These are phyloP conservation scores for Leptopterna dolabrata DNA, from an alignment of 2,888 invertebrate genomes.

Conservation along the genomic window DNA sequence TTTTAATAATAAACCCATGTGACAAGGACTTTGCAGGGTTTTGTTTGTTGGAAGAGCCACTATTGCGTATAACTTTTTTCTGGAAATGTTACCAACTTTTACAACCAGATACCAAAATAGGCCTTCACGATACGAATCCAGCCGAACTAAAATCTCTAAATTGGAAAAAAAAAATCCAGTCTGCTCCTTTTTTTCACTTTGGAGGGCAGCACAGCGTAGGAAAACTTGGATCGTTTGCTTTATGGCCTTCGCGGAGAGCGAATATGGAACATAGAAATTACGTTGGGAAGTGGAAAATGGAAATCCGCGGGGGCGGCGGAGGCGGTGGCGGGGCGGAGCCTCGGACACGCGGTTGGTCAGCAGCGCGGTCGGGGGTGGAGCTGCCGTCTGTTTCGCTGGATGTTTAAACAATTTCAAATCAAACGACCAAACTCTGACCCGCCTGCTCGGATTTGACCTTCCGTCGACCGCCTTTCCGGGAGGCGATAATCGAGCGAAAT, in stretches of 20 bases:
- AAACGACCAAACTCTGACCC: not conserved
- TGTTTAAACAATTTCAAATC: slow-evolving; percentile 28
- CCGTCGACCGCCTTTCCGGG: not conserved
- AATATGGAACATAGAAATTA: slow-evolving; percentile 9
- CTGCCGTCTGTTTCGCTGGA: slow-evolving; percentile 28
- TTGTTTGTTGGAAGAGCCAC: too few species aligned
- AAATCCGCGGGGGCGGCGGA: not conserved
- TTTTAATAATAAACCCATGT: too few species aligned
- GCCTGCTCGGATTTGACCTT: not conserved
- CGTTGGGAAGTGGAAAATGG: not conserved
- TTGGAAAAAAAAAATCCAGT: too few species aligned
- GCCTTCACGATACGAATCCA: too few species aligned
- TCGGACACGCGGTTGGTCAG: slow-evolving; percentile 19
- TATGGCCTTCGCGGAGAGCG: not conserved
- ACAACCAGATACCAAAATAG: too few species aligned
- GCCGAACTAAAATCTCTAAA: too few species aligned
- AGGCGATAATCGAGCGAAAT: too few species aligned
- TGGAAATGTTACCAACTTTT: too few species aligned
- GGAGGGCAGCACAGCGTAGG: too few species aligned
- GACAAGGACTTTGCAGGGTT: too few species aligned
- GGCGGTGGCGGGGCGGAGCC: not conserved
- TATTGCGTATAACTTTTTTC: too few species aligned
- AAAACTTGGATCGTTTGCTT: not conserved
- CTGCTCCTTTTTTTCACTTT: too few species aligned
- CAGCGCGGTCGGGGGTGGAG: slow-evolving; percentile 15